phyloP scores from a whole-genome alignment of 1,140 invertebrate species.

The Choristoneura fumiferana region DNA sequence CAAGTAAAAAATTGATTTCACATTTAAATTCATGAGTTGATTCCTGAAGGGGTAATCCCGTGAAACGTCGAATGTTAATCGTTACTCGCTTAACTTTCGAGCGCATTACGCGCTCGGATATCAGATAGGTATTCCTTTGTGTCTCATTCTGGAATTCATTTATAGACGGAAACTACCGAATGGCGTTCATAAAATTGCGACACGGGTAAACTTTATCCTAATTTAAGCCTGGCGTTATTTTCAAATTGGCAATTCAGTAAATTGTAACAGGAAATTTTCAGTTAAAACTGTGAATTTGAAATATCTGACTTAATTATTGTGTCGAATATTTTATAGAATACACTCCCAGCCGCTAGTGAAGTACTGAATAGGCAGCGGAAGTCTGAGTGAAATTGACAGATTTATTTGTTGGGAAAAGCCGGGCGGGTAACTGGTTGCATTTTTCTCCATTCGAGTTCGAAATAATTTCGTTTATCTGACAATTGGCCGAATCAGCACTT shows the following conservation, averaged over 20 bases:
- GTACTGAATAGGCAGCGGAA: conserved; percentile 54
- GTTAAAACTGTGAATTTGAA: no score
- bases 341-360: conserved; percentile 22
- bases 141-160: no score
- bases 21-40: conserved; percentile 16
- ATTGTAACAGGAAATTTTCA: no score
- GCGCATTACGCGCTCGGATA: neutral
- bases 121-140: no score
- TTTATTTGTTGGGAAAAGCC: conserved; percentile 73
- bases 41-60: conserved; percentile 5
- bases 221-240: no score
- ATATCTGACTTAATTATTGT: neutral
- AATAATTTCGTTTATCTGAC: conserved; percentile 44
- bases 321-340: conserved; percentile 17
- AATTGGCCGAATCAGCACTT: conserved; percentile 31
- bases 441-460: conserved; percentile 46
- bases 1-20: conserved; percentile 4
- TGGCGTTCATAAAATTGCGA: no score
- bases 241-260: no score
- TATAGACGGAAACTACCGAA: no score
- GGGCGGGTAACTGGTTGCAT: conserved; percentile 59
- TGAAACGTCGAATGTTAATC: conserved; percentile 17
- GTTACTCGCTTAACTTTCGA: conserved; percentile 11
- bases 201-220: no score
- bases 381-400: conserved; percentile 76